Evolutionary conservation across 1,140 invertebrate species (phyloP).

Genomic region (Listronotus bonariensis): DNA sequence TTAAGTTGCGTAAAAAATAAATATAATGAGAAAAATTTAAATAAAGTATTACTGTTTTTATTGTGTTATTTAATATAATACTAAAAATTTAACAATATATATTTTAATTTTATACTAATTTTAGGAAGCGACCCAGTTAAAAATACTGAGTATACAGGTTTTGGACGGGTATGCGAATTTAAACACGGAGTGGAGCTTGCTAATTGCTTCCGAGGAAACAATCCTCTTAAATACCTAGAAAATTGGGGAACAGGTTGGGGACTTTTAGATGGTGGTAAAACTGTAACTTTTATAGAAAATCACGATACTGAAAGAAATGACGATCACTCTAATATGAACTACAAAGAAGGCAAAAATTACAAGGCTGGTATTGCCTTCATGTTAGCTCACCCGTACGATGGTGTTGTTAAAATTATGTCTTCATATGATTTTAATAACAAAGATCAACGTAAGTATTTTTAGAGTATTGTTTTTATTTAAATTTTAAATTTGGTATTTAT

Average conservation of each 20-base stretch:
- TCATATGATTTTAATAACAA: slow-evolving; percentile 66
- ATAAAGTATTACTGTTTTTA: no score
- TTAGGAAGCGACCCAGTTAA: slow-evolving; percentile 69
- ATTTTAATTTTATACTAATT: no score
- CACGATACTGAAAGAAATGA: slow-evolving; percentile 65
- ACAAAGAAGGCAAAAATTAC: slow-evolving; percentile 64
- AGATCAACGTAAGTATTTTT: slow-evolving; percentile 58
- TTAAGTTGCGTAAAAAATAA: no score
- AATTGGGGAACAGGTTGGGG: slow-evolving; percentile 62
- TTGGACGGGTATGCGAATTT: slow-evolving; percentile 79
- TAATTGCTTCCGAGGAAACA: slow-evolving; percentile 60
- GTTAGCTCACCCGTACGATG: slow-evolving; percentile 84
- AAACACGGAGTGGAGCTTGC: slow-evolving; percentile 65
- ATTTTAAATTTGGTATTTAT: no score
- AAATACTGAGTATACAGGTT: slow-evolving; percentile 65
- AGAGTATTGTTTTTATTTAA: no score
- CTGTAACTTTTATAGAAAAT: slow-evolving; percentile 69
- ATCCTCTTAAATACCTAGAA: slow-evolving; percentile 53
- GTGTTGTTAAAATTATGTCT: slow-evolving; percentile 77
- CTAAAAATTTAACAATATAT: no score
- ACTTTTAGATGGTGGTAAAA: slow-evolving; percentile 60
- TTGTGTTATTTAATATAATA: no score
- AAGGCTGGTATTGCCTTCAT: slow-evolving; percentile 81
- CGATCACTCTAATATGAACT: slow-evolving; percentile 62
- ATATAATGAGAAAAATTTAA: no score